phyloP scores from a whole-genome alignment of 2,888 invertebrate species.

The Hirtodrosophila histrioides region DNA sequence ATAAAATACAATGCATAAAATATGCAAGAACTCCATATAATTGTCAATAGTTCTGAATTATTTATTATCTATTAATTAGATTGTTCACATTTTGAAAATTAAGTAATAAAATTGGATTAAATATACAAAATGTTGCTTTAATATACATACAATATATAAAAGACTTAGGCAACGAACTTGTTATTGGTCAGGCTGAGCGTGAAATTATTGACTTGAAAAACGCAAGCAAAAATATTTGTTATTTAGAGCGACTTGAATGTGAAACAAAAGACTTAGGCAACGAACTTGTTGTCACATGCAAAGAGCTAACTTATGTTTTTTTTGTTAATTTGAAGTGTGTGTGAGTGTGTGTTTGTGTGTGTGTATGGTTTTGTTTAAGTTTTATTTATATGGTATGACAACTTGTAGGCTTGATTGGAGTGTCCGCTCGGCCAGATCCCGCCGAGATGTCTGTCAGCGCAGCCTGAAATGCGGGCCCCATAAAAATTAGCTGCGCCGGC shows the following conservation, averaged over 20 bases:
- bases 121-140: too few relatives aligned
- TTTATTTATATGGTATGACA: slow-evolving; percentile 39
- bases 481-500: slow-evolving; percentile 69
- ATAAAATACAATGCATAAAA: too few relatives aligned
- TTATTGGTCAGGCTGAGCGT: slow-evolving; percentile 1
- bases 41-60: too few relatives aligned
- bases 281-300: slow-evolving; percentile 54
- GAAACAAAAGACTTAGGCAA: slow-evolving; percentile 54
- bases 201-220: slow-evolving; percentile 2
- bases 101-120: too few relatives aligned
- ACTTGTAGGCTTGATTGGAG: slow-evolving; percentile 65
- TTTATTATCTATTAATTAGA: too few relatives aligned
- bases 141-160: not conserved
- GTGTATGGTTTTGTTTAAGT: not conserved
- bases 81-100: too few relatives aligned
- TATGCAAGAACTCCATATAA: too few relatives aligned
- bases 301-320: slow-evolving; percentile 11
- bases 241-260: slow-evolving; percentile 16
- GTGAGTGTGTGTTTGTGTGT: too few relatives aligned
- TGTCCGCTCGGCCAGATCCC: slow-evolving; percentile 58
- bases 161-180: slow-evolving; percentile 59
- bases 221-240: slow-evolving; percentile 7
- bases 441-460: slow-evolving; percentile 77
- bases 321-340: not conserved
- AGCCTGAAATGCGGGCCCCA: slow-evolving; percentile 58